phyloP scores from a whole-genome alignment of 2,888 invertebrate genomes.

The Calephelis perditalis region DNA sequence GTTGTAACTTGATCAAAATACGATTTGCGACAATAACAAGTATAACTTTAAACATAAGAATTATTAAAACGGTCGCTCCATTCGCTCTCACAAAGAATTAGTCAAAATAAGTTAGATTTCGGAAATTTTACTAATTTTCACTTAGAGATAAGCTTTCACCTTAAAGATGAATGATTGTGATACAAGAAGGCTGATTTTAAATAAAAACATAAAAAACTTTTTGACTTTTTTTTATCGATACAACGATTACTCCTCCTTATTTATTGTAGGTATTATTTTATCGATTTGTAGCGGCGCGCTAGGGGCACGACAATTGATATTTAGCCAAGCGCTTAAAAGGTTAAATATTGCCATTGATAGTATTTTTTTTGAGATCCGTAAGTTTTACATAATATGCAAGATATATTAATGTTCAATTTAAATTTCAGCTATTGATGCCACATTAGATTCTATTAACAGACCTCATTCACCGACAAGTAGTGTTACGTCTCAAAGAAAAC shows the following conservation, averaged over 20 bases:
- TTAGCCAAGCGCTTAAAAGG: no score
- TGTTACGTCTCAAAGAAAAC: constrained; percentile 83
- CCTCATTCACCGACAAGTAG: constrained; percentile 86
- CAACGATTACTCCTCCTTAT: constrained; percentile 2
- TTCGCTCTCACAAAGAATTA: constrained; percentile 2
- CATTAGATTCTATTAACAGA: constrained; percentile 58
- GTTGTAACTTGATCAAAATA: constrained; percentile 2
- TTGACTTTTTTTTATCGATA: constrained; percentile 1
- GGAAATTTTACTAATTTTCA: constrained; percentile 3
- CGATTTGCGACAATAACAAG: constrained; percentile 2
- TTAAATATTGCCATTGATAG: no score
- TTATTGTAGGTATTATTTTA: constrained; percentile 2
- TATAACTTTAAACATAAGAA: constrained; percentile 3
- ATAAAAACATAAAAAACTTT: constrained; percentile 3
- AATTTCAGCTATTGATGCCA: constrained; percentile 55
- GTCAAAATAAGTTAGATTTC: constrained; percentile 2
- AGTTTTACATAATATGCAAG: no score
- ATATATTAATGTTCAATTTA: not conserved
- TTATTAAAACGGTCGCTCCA: constrained; percentile 2
- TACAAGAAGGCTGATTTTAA: constrained; percentile 2
- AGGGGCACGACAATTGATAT: no score
- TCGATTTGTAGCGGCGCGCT: no score
- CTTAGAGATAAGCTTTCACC: constrained; percentile 2
- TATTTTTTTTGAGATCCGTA: no score
- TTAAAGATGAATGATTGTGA: constrained; percentile 2